Evolutionary conservation across 2,888 invertebrate genomes (phyloP), one percentile per base, ranked within the genome.

Genomic region (Drosophila flavopinicola): DNA sequence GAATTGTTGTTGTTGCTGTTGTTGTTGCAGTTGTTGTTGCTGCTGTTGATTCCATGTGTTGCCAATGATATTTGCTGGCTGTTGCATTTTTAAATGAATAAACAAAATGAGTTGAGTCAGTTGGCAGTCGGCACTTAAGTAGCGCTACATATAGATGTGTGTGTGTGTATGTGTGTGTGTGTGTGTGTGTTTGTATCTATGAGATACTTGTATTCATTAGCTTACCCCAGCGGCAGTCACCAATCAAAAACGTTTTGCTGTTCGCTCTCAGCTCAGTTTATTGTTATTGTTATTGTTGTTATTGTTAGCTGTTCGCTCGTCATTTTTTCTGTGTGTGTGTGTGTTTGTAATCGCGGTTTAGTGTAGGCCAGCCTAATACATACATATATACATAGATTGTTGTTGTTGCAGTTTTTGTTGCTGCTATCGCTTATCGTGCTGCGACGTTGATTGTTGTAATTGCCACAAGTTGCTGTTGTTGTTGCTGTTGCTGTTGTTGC

Each of bases 391-490:
- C 20, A 38, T 47, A 30, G 29, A 32, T 20, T 53, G 33, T 65
- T 53, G 20, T 27, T 52, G 23, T 38, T 44, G 33, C 15, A 51
- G 35, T 54, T 70, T 56, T 38, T 47, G 64, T 33, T 57, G 37
- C 11, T 23, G 63, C 39, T 59, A 72, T 72, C 60, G 77, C 78
- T 73, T 77, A 76, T 73, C 77, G 66, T 57, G 57, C 54, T 23
- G 29, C 63, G 24, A 45, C 44, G 67, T 77, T 80, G 82, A 73
- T 76, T 82, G 78, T 78, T 77, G 76, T 77, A 69, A 78, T 77
- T 82, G 76, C 69, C 32, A 59, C 56, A 75, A 78, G 76, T 63
- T 44, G 61, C 48, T 59, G 20, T 32, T 39, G 35, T 15, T 39
- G 38, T 33, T 48, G 42, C 7, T 29, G 23, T 23, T 37, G 41